Percentiles rank a stretch among this genome's conserved stretches.
phyloP scores from a whole-genome alignment of 2,888 invertebrate genomes.

The Parnassius smintheus region DNA sequence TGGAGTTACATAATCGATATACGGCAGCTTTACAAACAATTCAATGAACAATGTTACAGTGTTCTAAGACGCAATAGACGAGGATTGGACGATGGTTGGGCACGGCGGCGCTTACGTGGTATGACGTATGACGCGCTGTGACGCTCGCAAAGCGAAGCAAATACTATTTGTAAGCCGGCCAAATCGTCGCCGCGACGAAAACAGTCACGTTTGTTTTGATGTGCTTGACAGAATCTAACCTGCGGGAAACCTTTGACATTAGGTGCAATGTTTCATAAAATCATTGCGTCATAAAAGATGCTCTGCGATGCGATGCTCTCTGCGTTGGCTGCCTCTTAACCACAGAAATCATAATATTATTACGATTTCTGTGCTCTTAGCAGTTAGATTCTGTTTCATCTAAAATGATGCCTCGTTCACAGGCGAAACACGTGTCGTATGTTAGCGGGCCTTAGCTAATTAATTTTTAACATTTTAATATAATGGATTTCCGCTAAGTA shows the following conservation, averaged over 20 bases:
- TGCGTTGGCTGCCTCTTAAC: too few species aligned
- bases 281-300: neutral
- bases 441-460: too few species aligned
- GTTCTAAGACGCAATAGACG: slow-evolving; percentile 58
- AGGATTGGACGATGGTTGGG: slow-evolving; percentile 50
- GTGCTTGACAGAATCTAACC: slow-evolving; percentile 46
- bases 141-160: slow-evolving; percentile 56
- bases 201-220: slow-evolving; percentile 65
- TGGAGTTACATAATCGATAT: too few species aligned
- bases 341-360: too few species aligned
- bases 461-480: too few species aligned
- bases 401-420: too few species aligned
- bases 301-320: too few species aligned
- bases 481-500: too few species aligned
- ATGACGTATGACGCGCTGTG: slow-evolving; percentile 45
- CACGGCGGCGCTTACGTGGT: slow-evolving; percentile 30
- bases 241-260: slow-evolving; percentile 8
- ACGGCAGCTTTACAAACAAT: slow-evolving; percentile 4
- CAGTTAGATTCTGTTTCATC: too few species aligned
- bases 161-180: slow-evolving; percentile 74
- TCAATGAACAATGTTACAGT: slow-evolving; percentile 32
- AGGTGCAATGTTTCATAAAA: neutral
- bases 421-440: too few species aligned
- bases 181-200: slow-evolving; percentile 56
- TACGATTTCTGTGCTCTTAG: too few species aligned